These are phyloP conservation scores for Drosophila infuscata DNA, from an alignment of 2,888 invertebrate genomes.

Conservation along the genomic window DNA sequence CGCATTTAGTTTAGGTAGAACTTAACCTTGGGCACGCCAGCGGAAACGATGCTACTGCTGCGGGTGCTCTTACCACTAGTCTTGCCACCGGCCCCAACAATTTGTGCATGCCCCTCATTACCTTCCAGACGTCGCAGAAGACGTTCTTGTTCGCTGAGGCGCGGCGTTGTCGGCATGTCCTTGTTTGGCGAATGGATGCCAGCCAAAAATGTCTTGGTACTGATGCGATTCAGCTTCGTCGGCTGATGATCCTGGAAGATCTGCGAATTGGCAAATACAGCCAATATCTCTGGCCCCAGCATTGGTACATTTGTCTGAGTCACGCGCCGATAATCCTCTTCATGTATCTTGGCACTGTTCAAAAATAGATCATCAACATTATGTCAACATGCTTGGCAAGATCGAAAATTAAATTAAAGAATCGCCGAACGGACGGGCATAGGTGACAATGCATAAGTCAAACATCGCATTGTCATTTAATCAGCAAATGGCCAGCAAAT, in stretches of 20 bases:
- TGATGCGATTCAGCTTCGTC: constrained; percentile 83
- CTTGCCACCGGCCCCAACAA: constrained; percentile 51
- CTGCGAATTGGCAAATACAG: constrained; percentile 85
- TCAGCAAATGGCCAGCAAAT: constrained; percentile 21
- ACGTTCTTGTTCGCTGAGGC: constrained; percentile 83
- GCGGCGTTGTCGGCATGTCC: constrained; percentile 81
- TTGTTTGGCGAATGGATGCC: constrained; percentile 82
- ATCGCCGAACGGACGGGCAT: neutral
- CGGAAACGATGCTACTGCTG: constrained; percentile 71
- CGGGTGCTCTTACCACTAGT: constrained; percentile 76
- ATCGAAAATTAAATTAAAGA: constrained; percentile 14
- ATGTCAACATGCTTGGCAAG: constrained; percentile 8
- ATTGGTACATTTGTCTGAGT: constrained; percentile 85
- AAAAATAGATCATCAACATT: constrained; percentile 13
- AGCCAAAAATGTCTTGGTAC: constrained; percentile 80
- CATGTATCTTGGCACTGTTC: constrained; percentile 83
- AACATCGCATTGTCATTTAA: constrained; percentile 51
- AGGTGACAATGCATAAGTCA: constrained; percentile 32
- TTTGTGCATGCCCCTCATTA: constrained; percentile 74
- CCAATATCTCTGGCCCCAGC: constrained; percentile 85
- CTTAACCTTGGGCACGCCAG: constrained; percentile 80
- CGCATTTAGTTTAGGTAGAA: constrained; percentile 76
- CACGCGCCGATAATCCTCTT: constrained; percentile 85
- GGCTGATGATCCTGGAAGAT: constrained; percentile 85
- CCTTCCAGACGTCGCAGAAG: constrained; percentile 85